These are phyloP conservation scores for Neosilurus mollespiculum DNA, from an alignment of 2,797 vertebrate genomes.

Conservation along the genomic window DNA sequence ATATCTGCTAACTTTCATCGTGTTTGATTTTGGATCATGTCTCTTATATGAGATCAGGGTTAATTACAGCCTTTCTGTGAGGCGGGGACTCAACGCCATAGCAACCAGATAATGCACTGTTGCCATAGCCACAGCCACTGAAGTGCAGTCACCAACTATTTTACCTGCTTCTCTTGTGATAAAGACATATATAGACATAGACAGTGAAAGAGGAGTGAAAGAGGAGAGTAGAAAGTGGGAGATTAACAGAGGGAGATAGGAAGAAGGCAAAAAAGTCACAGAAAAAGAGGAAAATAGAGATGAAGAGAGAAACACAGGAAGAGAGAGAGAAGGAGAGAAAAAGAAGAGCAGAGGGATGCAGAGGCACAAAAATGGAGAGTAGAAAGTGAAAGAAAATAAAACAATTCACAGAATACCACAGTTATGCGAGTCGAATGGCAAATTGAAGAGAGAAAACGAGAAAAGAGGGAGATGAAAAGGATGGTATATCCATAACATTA, in stretches of 20 bases:
- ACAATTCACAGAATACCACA: too few species aligned
- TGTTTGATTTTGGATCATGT: neutral
- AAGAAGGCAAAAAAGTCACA: neutral
- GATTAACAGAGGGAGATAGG: constrained; percentile 14
- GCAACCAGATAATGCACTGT: constrained; percentile 61
- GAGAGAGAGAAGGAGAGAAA: neutral
- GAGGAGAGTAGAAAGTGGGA: constrained; percentile 24
- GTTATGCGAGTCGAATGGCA: neutral
- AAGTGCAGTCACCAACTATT: constrained; percentile 62
- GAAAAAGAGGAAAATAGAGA: constrained; percentile 8
- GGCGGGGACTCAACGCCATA: constrained; percentile 8
- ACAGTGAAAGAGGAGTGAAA: neutral
- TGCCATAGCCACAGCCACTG: constrained; percentile 72
- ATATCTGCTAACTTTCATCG: neutral
- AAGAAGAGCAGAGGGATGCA: neutral
- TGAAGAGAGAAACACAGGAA: neutral
- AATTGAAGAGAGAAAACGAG: neutral
- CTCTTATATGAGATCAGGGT: neutral
- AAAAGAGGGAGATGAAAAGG: neutral
- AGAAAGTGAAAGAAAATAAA: constrained; percentile 8
- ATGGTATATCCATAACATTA: too few species aligned
- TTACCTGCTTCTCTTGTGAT: constrained; percentile 63
- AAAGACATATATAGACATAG: constrained; percentile 4
- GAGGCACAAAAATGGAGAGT: neutral
- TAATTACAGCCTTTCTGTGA: constrained; percentile 16